Evolutionary conservation across 2,797 vertebrate genomes (phyloP).

Genomic region (Scleropages formosus): DNA sequence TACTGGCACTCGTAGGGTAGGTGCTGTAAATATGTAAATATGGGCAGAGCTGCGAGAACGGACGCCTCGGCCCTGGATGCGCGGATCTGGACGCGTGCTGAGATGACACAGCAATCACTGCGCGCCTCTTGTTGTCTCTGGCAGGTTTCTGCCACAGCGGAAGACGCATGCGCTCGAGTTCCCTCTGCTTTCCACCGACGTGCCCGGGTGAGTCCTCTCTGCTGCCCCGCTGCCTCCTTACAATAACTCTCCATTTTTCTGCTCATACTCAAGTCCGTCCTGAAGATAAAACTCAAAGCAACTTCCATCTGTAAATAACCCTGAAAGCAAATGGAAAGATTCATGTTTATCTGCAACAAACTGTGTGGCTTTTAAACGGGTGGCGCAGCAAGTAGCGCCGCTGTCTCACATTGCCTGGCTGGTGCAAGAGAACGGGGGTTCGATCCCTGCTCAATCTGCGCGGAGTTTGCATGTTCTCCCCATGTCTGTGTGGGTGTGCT

Average conservation of each 20-base stretch:
- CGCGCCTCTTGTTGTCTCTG: background rate
- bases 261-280: background rate
- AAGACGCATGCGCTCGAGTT: slow-evolving; percentile 62
- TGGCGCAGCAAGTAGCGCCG: too few relatives aligned
- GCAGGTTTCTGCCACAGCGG: slow-evolving; percentile 54
- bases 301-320: background rate
- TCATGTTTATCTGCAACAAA: too few relatives aligned
- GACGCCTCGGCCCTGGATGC: too few relatives aligned
- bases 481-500: too few relatives aligned
- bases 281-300: background rate
- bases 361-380: too few relatives aligned
- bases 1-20: too few relatives aligned
- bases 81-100: too few relatives aligned
- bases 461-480: too few relatives aligned
- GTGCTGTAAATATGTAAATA: background rate
- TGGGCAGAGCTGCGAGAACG: too few relatives aligned
- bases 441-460: too few relatives aligned
- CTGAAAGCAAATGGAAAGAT: background rate
- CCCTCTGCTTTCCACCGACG: slow-evolving; percentile 43
- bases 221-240: background rate
- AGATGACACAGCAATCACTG: background rate
- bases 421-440: too few relatives aligned
- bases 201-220: slow-evolving; percentile 48
- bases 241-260: background rate
- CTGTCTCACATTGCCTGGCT: too few relatives aligned